Evolutionary conservation across 2,888 invertebrate genomes (phyloP).

Genomic region (Nemoura dubitans): DNA sequence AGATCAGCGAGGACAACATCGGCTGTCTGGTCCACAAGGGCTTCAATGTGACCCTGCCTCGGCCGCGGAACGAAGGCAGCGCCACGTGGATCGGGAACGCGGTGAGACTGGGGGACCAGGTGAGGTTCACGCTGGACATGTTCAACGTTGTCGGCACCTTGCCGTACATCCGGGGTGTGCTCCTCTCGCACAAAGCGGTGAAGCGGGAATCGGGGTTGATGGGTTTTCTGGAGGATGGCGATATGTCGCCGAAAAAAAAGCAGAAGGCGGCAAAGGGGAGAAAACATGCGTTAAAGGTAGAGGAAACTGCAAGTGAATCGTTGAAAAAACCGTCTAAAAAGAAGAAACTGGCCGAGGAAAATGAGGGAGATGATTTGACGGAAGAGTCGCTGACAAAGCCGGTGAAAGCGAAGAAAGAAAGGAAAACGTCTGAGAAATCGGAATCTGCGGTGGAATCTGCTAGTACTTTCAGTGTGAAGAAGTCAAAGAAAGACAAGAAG

Average conservation of each 20-base stretch:
- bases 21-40: slow-evolving; percentile 74
- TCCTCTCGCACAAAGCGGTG: slow-evolving; percentile 55
- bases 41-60: slow-evolving; percentile 72
- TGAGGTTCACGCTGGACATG: slow-evolving; percentile 68
- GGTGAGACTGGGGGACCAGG: slow-evolving; percentile 68
- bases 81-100: slow-evolving; percentile 66
- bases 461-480: neutral
- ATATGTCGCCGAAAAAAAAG: neutral
- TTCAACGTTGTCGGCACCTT: slow-evolving; percentile 68
- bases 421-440: neutral
- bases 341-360: neutral
- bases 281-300: neutral
- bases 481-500: neutral
- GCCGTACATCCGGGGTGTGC: slow-evolving; percentile 71
- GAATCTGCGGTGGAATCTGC: too few species aligned
- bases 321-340: neutral
- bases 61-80: slow-evolving; percentile 31
- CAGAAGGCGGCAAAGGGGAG: neutral
- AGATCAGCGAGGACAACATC: slow-evolving; percentile 72
- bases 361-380: neutral
- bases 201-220: neutral
- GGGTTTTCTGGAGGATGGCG: neutral
- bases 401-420: neutral
- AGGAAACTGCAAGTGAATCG: neutral
- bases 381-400: neutral